phyloP scores from a whole-genome alignment of 2,113 vertebrate genomes.

The Microcebus murinus region DNA sequence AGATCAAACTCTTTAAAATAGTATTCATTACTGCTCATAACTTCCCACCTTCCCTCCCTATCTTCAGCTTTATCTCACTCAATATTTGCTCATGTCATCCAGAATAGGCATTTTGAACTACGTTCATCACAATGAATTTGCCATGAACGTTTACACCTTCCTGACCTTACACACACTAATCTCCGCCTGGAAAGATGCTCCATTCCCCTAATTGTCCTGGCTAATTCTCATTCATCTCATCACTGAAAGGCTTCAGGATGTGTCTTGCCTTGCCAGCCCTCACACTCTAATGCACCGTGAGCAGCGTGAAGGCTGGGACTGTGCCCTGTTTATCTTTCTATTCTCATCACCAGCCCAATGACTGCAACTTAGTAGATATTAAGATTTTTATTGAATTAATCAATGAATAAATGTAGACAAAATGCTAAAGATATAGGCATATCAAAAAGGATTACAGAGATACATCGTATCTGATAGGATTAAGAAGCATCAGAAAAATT shows the following conservation, averaged over 20 bases:
- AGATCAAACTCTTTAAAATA: conserved; percentile 11
- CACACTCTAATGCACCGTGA: background rate
- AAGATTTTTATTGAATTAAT: background rate
- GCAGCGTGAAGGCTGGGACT: background rate
- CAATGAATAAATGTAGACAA: background rate
- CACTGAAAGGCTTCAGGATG: background rate
- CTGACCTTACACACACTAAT: background rate
- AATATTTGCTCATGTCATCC: background rate
- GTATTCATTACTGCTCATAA: background rate
- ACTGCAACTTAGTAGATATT: background rate
- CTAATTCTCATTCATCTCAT: background rate
- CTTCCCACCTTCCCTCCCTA: background rate
- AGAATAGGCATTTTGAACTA: background rate
- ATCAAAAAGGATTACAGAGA: background rate
- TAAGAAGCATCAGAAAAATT: background rate
- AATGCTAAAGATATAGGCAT: background rate
- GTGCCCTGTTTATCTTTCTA: background rate
- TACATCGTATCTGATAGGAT: background rate
- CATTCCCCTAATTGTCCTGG: background rate
- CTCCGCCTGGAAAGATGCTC: background rate
- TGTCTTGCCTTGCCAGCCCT: background rate
- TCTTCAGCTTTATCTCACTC: background rate
- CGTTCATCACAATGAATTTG: background rate
- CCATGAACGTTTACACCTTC: background rate
- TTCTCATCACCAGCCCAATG: background rate